phyloP scores from a whole-genome alignment of 1,140 invertebrate genomes.

The Trichonephila clavata region DNA sequence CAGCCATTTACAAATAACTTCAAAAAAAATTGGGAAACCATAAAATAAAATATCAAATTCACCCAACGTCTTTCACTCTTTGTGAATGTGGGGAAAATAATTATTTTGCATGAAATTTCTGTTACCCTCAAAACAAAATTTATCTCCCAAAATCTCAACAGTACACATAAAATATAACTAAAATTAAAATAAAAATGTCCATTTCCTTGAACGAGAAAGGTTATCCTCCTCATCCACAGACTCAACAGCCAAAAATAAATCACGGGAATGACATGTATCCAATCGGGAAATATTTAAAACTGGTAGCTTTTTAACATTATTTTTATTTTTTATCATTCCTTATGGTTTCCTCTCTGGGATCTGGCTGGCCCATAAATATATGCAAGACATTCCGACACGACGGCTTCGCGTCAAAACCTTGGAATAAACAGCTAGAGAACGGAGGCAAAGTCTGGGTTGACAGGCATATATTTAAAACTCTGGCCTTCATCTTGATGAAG shows the following conservation, averaged over 20 bases:
- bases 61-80: no score
- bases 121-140: no score
- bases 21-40: no score
- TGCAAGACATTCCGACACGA: not conserved
- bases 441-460: not conserved
- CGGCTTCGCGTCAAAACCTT: not conserved
- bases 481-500: not conserved
- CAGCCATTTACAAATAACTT: no score
- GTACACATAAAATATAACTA: no score
- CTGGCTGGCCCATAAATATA: not conserved
- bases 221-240: not conserved
- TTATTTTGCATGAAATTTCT: no score
- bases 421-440: not conserved
- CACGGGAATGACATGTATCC: not conserved
- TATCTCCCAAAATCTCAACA: no score
- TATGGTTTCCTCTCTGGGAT: not conserved
- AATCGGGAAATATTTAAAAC: not conserved
- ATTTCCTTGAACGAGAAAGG: no score
- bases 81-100: no score
- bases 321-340: not conserved
- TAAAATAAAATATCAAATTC: no score
- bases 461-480: slow-evolving; percentile 51
- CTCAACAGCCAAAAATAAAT: not conserved
- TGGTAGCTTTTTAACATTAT: not conserved
- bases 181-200: no score